Evolutionary conservation across 2,797 vertebrate species (phyloP), one percentile per base, ranked within the genome.

Genomic region (Sebastes flavidus): DNA sequence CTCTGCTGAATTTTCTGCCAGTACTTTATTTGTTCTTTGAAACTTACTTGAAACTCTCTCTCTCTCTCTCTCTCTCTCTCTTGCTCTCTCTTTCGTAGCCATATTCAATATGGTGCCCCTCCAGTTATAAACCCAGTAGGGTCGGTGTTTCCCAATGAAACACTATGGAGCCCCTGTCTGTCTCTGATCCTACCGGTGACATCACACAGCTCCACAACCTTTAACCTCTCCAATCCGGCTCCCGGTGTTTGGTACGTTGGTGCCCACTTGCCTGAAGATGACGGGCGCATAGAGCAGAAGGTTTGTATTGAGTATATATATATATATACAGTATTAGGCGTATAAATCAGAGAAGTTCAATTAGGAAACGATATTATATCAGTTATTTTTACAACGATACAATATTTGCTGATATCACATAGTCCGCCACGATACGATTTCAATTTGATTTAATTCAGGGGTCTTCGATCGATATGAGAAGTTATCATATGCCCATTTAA

Each of bases 251-350:
- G 98, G 98, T 99, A 96, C 72, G 80, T 99, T 0, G 97, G 94
- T 0, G 97, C 97, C 27, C 98, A 99, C 82, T 93, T 99, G 68
- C 98, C 98, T 0, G 93, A 97, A 76, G 95, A 98, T 10, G 95
- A 96, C 0, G 96, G 97, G 9, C 97, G 97, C 91, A 99, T 99
- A 4, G 95, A 99, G 84, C 95, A 99, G 72, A 97, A 99, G 97
- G 97, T 98, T 76, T 93, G 94, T 46, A 3, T 36, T 0, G 5
- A 38, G 29, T 46, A 4, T 11, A 1, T 12, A 27, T 32, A 30
- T 32, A 34, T 36, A 36, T 2, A 36, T 1, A 34, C 34, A 63
- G 38, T 12, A 5, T 20, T 46, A 46, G 42, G 1, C 14, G 16
- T 46, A 16, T 46, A 2, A 46, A 18, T 46, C 42, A 46, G 0